Evolutionary conservation across 2,797 vertebrate species (phyloP).

Genomic region (Intellagama lesueurii): DNA sequence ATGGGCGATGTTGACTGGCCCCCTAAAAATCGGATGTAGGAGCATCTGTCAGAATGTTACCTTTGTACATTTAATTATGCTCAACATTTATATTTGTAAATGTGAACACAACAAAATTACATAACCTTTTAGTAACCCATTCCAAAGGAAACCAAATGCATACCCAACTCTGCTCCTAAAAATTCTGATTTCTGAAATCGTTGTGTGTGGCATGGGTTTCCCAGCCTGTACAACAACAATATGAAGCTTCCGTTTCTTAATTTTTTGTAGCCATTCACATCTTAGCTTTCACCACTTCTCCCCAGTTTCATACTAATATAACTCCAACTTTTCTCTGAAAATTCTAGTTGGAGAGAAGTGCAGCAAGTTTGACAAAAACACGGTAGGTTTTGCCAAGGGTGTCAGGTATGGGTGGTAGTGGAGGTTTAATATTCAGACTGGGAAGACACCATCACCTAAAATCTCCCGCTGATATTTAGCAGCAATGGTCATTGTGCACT

Average conservation of each 20-base stretch:
- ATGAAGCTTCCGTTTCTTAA: not conserved
- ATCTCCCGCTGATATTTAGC: not conserved
- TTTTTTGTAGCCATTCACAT: not conserved
- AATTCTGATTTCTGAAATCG: too few species aligned
- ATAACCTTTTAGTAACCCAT: not conserved
- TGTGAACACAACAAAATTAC: not conserved
- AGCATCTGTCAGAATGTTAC: too few species aligned
- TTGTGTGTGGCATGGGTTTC: not conserved
- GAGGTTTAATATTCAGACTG: not conserved
- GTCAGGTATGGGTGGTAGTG: not conserved
- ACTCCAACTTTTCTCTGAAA: not conserved
- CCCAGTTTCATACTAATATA: not conserved
- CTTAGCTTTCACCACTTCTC: not conserved
- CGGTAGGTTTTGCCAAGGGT: not conserved
- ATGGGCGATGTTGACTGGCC: too few species aligned
- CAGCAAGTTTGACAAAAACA: not conserved
- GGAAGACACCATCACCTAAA: not conserved
- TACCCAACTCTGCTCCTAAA: too few species aligned
- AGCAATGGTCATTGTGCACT: not conserved
- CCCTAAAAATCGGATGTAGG: too few species aligned
- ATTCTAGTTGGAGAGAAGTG: not conserved
- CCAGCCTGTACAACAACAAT: not conserved
- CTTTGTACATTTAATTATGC: not conserved
- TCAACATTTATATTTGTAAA: not conserved
- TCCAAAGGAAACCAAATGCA: not conserved